Evolutionary conservation across 2,797 vertebrate genomes (phyloP).

Genomic region (Enteromius treurensis): DNA sequence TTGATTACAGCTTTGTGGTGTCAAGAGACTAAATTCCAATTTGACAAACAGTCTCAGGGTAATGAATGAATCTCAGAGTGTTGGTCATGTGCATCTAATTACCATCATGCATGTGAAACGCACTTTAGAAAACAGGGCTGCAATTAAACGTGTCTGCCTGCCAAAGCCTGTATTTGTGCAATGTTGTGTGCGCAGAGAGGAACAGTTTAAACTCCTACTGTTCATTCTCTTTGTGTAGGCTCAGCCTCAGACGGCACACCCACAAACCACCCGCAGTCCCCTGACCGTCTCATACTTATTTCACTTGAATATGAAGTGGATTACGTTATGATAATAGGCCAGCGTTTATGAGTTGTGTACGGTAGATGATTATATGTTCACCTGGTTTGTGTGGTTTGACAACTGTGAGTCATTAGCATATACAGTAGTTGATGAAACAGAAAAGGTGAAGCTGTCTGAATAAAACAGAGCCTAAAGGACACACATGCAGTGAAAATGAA

Average conservation of each 20-base stretch:
- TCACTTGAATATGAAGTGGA: background rate
- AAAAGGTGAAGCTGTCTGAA: background rate
- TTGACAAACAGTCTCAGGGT: slow-evolving; percentile 34
- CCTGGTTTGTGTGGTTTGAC: background rate
- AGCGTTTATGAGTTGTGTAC: background rate
- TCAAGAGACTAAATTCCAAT: slow-evolving; percentile 26
- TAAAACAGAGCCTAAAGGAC: background rate
- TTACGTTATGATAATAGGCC: background rate
- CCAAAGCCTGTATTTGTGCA: slow-evolving; percentile 71
- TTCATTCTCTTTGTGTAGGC: slow-evolving; percentile 47
- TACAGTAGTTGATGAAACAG: background rate
- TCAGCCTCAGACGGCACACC: background rate
- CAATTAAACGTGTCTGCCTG: slow-evolving; percentile 75
- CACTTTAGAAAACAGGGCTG: slow-evolving; percentile 67
- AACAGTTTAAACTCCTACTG: slow-evolving; percentile 67
- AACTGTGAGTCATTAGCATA: background rate
- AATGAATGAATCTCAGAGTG: slow-evolving; percentile 62
- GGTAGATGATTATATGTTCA: background rate
- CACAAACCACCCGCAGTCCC: background rate
- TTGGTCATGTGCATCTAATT: slow-evolving; percentile 74
- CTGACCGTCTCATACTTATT: background rate
- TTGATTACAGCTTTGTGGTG: slow-evolving; percentile 53
- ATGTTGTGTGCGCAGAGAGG: slow-evolving; percentile 71
- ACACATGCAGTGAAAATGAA: background rate
- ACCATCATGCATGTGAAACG: slow-evolving; percentile 70